Evolutionary conservation across 1,140 invertebrate genomes (phyloP), one percentile per base, ranked within the genome.

Genomic region (Nylanderia fulva): DNA sequence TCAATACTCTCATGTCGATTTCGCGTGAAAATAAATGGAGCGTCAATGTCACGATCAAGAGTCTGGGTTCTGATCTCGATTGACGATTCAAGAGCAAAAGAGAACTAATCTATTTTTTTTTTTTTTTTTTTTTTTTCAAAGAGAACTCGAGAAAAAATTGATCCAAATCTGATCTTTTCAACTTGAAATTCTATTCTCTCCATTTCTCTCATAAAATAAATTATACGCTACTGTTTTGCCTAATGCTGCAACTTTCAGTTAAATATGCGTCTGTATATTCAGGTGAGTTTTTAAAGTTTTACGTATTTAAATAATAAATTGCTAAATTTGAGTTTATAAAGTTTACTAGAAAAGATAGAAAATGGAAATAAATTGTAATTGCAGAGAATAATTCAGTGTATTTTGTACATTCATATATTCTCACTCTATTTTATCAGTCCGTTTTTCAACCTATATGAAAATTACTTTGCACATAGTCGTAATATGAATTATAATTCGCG

Each of bases 1-100:
- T 48, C 45, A 48, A 48, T 48, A 48, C 3, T 48, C 3, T 15
- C 15, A 5, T 56, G 9, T 58, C 39, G 24, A 18, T n/a, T 33
- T 82, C 24, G 21, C 39, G 27, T 72, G 48, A 71, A 72, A 72
- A 39, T 72, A 72, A 82, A 82, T 13, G 8, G 18, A 21, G 24
- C 24, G 18, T 76, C 56, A 18, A 42, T 63, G 39, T 63, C 24
- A 63, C 36, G 36, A 18, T 36, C 13, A 18, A 24, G 13, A 36
- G 2, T 7, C n/a, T 9, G 61, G 54, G 63, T 76, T 48, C 27
- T 24, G 33, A 56, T 68, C 36, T 79, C 33, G 45, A 24, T n/a
- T 68, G 76, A 15, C 21, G 39, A 52, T 54, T 36, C 2, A 54
- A 56, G 15, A 63, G n/a, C 13, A 8, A 48, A 42, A 29, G 18